These are phyloP conservation scores for Leptura quadrifasciata DNA, from an alignment of 2,888 invertebrate species.

Conservation along the genomic window DNA sequence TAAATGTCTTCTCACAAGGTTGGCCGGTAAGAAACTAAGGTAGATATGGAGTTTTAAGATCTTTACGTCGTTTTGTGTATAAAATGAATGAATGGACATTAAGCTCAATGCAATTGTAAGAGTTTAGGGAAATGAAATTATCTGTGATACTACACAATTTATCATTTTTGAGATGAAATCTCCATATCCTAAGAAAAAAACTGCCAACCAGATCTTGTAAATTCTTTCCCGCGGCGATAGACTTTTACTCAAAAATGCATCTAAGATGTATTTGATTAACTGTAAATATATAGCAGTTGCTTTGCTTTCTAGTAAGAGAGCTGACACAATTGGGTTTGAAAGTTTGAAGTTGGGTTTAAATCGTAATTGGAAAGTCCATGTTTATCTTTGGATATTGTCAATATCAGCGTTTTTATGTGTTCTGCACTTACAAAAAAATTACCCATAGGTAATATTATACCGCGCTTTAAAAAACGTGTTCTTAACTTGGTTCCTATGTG, in stretches of 20 bases:
- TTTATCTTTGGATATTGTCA: conserved; percentile 27
- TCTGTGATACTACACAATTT: conserved; percentile 1
- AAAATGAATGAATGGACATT: conserved; percentile 21
- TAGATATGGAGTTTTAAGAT: background rate
- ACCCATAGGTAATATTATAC: background rate
- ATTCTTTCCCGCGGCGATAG: conserved; percentile 1
- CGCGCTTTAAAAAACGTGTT: conserved; percentile 28
- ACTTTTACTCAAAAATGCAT: conserved; percentile 11
- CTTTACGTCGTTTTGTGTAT: background rate
- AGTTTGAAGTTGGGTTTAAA: no score
- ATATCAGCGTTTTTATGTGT: conserved; percentile 27
- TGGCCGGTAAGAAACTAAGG: conserved; percentile 19
- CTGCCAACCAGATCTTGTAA: conserved; percentile 5
- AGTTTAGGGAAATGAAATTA: conserved; percentile 5
- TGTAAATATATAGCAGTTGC: conserved; percentile 26
- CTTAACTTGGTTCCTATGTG: conserved; percentile 38
- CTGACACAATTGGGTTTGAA: no score
- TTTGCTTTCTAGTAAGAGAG: background rate
- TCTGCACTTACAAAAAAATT: background rate
- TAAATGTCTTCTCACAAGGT: conserved; percentile 19
- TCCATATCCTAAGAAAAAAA: conserved; percentile 19
- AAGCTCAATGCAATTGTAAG: background rate
- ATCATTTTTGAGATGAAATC: conserved; percentile 19
- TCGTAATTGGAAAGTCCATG: no score
- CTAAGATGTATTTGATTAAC: background rate